Percentiles rank a stretch among this genome's conserved stretches.
phyloP scores from a whole-genome alignment of 2,113 vertebrate genomes.

The Emberiza fucata region DNA sequence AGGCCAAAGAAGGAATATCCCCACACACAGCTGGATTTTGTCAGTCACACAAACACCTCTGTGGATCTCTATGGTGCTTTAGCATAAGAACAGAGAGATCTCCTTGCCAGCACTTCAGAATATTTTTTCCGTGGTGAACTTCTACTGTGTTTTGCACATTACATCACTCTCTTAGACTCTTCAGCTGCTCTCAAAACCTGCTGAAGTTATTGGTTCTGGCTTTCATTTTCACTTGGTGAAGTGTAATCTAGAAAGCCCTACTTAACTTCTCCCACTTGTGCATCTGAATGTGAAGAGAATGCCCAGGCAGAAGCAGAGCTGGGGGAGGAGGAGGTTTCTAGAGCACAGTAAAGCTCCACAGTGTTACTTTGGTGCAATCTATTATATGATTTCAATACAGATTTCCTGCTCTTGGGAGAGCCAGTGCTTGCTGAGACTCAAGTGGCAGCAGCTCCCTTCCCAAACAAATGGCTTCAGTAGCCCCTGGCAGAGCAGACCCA shows the following conservation, averaged over 20 bases:
- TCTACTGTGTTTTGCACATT: not conserved
- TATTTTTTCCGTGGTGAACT: not conserved
- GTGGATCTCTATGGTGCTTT: not conserved
- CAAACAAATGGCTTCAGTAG: not conserved
- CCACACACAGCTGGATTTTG: not conserved
- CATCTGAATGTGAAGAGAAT: not conserved
- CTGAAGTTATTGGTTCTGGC: not conserved
- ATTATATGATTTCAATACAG: not conserved
- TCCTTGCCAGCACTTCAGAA: not conserved
- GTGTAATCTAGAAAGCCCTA: not conserved
- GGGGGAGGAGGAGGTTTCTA: not conserved
- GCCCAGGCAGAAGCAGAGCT: not conserved
- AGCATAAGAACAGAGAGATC: not conserved
- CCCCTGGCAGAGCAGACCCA: not conserved
- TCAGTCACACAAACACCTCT: not conserved
- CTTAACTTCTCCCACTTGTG: not conserved
- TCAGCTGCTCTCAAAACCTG: not conserved
- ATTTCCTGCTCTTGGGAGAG: not conserved
- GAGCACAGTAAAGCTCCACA: not conserved
- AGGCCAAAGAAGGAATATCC: not conserved
- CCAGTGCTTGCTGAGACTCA: fast-evolving
- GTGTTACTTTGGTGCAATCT: not conserved
- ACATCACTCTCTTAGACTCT: not conserved
- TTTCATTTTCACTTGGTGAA: not conserved
- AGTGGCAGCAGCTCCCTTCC: not conserved